Evolutionary conservation across 2,888 invertebrate species (phyloP).

Genomic region (Kuschelorhynchus macadamiae): DNA sequence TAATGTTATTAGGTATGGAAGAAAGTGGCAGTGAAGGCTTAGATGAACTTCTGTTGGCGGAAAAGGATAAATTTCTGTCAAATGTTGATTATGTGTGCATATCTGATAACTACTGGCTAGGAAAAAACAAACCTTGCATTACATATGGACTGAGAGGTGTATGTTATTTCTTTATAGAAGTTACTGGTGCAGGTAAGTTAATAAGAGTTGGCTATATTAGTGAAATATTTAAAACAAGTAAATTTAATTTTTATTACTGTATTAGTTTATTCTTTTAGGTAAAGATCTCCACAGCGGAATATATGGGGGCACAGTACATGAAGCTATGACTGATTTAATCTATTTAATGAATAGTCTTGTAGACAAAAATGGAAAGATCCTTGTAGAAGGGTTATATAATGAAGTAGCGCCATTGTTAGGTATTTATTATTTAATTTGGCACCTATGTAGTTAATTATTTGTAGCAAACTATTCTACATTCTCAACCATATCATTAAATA

Average conservation of each 20-base stretch:
- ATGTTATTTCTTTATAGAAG: constrained; percentile 90
- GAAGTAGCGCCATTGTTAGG: constrained; percentile 80
- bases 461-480: too few relatives aligned
- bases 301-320: constrained; percentile 94
- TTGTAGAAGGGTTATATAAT: constrained; percentile 86
- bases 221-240: background rate
- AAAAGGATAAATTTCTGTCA: constrained; percentile 84
- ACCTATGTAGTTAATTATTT: too few relatives aligned
- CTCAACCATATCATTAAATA: too few relatives aligned
- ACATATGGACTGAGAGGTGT: constrained; percentile 96
- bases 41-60: constrained; percentile 82
- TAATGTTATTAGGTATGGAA: constrained; percentile 95
- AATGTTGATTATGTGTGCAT: constrained; percentile 96
- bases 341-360: constrained; percentile 89
- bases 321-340: constrained; percentile 93
- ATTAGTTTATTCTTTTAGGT: constrained; percentile 7
- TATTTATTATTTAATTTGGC: too few relatives aligned
- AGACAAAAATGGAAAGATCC: constrained; percentile 89
- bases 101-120: constrained; percentile 99
- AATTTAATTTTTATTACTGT: background rate
- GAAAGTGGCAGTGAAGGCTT: constrained; percentile 97
- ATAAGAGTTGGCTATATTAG: background rate
- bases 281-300: constrained; percentile 89
- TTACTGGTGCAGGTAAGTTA: constrained; percentile 67
- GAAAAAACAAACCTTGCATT: constrained; percentile 94